A percentile compares a stretch with the other conserved stretches of the same genome.
phyloP scores from a whole-genome alignment of 23 tunicate genomes.

The Diplosoma virens region DNA sequence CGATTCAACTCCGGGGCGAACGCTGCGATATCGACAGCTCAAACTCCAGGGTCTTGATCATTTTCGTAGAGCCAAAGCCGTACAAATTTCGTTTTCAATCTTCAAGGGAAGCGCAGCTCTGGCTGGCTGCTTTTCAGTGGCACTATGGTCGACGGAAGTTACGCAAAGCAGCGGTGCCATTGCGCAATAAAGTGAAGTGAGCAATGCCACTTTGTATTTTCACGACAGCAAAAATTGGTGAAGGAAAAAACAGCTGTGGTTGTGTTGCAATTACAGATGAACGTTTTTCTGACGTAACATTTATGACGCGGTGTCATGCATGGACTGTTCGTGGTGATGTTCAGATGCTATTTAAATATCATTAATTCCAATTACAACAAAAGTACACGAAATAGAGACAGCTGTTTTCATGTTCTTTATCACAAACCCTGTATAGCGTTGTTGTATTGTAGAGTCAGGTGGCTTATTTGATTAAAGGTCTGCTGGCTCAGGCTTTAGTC shows the following conservation, averaged over 20 bases:
- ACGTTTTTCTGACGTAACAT: too few relatives aligned
- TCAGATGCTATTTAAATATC: too few relatives aligned
- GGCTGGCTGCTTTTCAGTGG: slow-evolving; percentile 51
- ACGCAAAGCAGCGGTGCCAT: slow-evolving; percentile 30
- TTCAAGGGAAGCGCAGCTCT: slow-evolving; percentile 28
- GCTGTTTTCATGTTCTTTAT: too few relatives aligned
- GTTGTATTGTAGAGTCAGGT: too few relatives aligned
- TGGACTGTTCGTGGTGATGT: too few relatives aligned
- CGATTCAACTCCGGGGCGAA: slow-evolving; percentile 48
- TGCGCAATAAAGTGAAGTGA: slow-evolving; percentile 38
- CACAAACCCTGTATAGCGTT: too few relatives aligned
- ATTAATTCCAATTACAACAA: too few relatives aligned
- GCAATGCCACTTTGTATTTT: neutral
- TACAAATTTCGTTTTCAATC: slow-evolving; percentile 37
- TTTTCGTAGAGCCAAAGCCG: slow-evolving; percentile 13
- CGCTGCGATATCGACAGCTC: slow-evolving; percentile 11
- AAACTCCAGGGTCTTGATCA: neutral
- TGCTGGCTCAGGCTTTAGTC: too few relatives aligned
- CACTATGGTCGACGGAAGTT: slow-evolving; percentile 28
- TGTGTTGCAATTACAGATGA: too few relatives aligned
- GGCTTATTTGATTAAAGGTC: too few relatives aligned
- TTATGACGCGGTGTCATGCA: too few relatives aligned
- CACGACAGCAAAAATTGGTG: neutral
- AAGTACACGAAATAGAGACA: too few relatives aligned
- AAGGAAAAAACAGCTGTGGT: neutral